phyloP scores from a whole-genome alignment of 2,113 vertebrate genomes.

The Semnopithecus entellus region DNA sequence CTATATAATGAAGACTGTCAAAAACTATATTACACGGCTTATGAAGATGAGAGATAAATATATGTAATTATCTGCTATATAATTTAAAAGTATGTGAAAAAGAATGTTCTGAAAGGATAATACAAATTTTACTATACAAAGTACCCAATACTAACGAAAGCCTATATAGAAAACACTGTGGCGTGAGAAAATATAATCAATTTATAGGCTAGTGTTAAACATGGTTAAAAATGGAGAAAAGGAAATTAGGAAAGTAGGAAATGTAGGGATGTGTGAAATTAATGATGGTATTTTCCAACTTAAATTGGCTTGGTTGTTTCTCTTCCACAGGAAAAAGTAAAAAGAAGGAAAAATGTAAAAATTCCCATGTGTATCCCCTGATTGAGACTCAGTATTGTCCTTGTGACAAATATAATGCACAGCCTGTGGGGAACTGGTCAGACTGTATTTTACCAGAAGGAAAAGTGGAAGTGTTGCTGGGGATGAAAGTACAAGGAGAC shows the following conservation, averaged over 20 bases:
- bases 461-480: conserved; percentile 84
- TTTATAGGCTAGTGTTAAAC: not conserved
- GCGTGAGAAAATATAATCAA: not conserved
- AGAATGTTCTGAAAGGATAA: not conserved
- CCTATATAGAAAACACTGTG: not conserved
- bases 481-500: conserved; percentile 91
- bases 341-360: conserved; percentile 97
- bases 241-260: not conserved
- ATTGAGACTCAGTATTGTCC: conserved; percentile 98
- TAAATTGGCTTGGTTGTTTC: conserved; percentile 3
- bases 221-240: not conserved
- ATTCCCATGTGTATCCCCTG: conserved; percentile 94
- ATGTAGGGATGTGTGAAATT: not conserved
- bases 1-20: not conserved
- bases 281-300: not conserved
- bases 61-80: not conserved
- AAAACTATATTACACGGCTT: not conserved
- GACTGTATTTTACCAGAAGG: conserved; percentile 96
- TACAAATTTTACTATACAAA: not conserved
- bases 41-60: not conserved
- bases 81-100: not conserved
- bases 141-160: not conserved
- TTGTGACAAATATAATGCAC: conserved; percentile 96
- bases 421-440: conserved; percentile 98
- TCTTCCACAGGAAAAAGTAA: conserved; percentile 93